Evolutionary conservation across 2,113 vertebrate species (phyloP), one percentile per base, ranked within the genome.

Genomic region (Charadrius vociferus): DNA sequence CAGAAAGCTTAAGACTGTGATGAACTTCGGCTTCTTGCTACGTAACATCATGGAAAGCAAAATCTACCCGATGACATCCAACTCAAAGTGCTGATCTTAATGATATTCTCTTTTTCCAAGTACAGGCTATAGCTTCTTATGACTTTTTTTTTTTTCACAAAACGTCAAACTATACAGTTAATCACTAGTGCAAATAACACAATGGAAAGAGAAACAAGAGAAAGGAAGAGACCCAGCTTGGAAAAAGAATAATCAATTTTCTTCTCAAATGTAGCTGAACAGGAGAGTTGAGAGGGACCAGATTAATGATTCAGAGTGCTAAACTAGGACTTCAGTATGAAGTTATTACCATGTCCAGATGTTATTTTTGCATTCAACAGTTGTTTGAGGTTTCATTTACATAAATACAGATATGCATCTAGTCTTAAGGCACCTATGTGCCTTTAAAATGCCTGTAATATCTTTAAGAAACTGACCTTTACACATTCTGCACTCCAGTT

Each of bases 201-300:
- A 34, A 58, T 78, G 89, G 83, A 87, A 94, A 87, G 68, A 86
- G 77, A 94, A 96, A 94, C 19, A 81, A 68, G 63, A 65, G 16
- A 58, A n/a, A 93, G 61, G 73, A 93, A 84, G 53, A 87, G 37
- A 84, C 55, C 43, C 61, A 65, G 72, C 90, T 93, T 90, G 88
- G 66, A 94, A 94, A 94, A 91, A 83, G 78, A 81, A 79, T 80
- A 58, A 81, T 52, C 52, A 49, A 49, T 92, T 93, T 97, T 93
- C 43, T 3, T 95, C 86, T 92, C 80, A 94, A 93, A 90, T 86
- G 68, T 73, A 94, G 86, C 91, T 84, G 80, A 88, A 92, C 92
- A 93, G 63, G 56, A 73, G 59, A 81, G 41, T 53, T 81, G 50
- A 86, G 75, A 92, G 50, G 63, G 56, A 90, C 90, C 9, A 73